Evolutionary conservation across 2,888 invertebrate species (phyloP), one percentile per base, ranked within the genome.

Genomic region (Cephalotes varians): DNA sequence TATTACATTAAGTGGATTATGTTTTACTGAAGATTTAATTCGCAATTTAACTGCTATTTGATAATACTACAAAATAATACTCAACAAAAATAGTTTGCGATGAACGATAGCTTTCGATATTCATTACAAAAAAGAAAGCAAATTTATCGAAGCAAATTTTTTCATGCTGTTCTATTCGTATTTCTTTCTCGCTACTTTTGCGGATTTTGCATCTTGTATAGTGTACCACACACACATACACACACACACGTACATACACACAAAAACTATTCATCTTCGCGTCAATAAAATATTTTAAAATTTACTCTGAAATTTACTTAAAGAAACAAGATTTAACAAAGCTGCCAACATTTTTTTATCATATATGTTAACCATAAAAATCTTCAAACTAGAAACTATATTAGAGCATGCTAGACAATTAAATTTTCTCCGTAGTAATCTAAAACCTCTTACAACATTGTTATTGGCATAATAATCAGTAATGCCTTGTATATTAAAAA

Each of bases 61-160:
- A 77, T 79, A 79, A 79, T 79, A 79, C 77, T 79, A 69, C 12
- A 37, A 69, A 62, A 47, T 79, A 69, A 69, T 79, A 79, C 77
- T 56, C 28, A 37, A 56, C 56, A 15, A 44, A 56, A 81, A 60
- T 49, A 64, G 25, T 49, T n/a, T n/a, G 31, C 12, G 37, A 76
- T 12, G 10, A 58, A 5, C 12, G n/a, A 64, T 37, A n/a, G 12
- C 28, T 37, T 18, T 9, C 28, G 12, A 49, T 51, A 40, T 56
- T 54, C 10, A 21, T 44, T 34, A 51, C 4, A 18, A 71, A 69
- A 54, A 7, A 47, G 12, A 34, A n/a, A 47, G 1, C 9, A 76
- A 65, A 40, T 54, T 44, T 44, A 47, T 65, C 51, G 2, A 65
- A 40, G n/a, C n/a, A 37, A 76, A 54, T 51, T 21, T 51, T 21